Percentiles rank a stretch among this genome's conserved stretches.
Evolutionary conservation across 2,113 vertebrate species (phyloP).

Genomic region (Anarrhichthys ocellatus): DNA sequence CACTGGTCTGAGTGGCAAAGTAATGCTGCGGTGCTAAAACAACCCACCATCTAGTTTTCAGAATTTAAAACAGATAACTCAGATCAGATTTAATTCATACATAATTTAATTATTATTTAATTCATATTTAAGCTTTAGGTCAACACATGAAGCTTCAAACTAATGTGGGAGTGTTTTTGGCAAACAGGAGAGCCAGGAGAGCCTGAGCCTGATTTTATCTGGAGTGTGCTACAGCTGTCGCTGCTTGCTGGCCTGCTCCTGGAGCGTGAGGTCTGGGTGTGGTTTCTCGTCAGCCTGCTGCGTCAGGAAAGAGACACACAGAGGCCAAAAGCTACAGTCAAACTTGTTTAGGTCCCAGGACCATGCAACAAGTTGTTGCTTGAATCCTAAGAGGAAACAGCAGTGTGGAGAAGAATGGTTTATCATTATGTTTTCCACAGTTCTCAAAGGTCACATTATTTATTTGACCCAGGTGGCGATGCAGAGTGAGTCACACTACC

Average conservation of each 20-base stretch:
- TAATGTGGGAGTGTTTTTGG: constrained; percentile 7
- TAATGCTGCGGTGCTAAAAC: constrained; percentile 30
- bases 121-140: constrained; percentile 13
- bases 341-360: constrained; percentile 65
- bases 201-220: constrained; percentile 68
- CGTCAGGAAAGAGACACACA: constrained; percentile 36
- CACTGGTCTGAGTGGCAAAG: constrained; percentile 52
- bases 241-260: constrained; percentile 40
- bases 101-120: background rate
- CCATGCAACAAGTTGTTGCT: constrained; percentile 3
- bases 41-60: constrained; percentile 35
- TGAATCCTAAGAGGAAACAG: constrained; percentile 23
- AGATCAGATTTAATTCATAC: constrained; percentile 12
- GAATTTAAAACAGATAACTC: constrained; percentile 5
- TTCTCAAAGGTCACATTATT: constrained; percentile 68
- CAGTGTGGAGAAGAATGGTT: constrained; percentile 11
- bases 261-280: constrained; percentile 70
- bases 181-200: constrained; percentile 20
- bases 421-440: constrained; percentile 35
- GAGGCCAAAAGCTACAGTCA: constrained; percentile 38
- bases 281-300: constrained; percentile 60
- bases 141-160: background rate
- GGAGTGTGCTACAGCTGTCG: constrained; percentile 57
- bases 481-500: constrained; percentile 60
- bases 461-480: constrained; percentile 54